Evolutionary conservation across 2,888 invertebrate genomes (phyloP).

Genomic region (Eulithis prunata): DNA sequence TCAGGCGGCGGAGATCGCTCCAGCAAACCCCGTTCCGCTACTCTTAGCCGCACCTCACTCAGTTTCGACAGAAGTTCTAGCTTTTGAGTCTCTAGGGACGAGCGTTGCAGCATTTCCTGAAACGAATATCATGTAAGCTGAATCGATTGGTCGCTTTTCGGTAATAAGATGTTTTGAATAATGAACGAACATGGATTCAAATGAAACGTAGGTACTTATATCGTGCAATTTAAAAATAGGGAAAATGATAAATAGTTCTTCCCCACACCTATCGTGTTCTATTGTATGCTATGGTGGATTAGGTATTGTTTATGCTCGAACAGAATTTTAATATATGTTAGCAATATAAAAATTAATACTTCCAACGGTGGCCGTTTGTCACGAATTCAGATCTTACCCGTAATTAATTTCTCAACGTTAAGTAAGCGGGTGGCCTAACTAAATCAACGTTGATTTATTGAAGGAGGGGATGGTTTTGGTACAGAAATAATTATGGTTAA

Average conservation of each 20-base stretch:
- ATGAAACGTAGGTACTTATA: no score
- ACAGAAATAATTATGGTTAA: no score
- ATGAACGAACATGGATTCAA: no score
- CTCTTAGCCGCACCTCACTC: conserved; percentile 95
- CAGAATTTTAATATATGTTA: no score
- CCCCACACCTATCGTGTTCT: no score
- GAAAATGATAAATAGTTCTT: no score
- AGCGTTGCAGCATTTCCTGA: conserved; percentile 94
- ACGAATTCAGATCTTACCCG: conserved; percentile 4
- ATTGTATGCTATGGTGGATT: no score
- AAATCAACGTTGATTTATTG: conserved; percentile 16
- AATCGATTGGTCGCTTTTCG: no score
- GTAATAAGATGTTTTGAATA: no score
- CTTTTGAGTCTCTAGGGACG: conserved; percentile 97
- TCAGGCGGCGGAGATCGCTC: conserved; percentile 86
- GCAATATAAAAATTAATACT: background rate
- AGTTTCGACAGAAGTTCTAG: conserved; percentile 96
- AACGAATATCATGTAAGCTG: conserved; percentile 31
- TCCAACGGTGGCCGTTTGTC: conserved; percentile 2
- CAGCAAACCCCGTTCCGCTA: conserved; percentile 93
- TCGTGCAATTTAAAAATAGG: no score
- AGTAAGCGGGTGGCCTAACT: conserved; percentile 12
- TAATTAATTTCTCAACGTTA: conserved; percentile 16
- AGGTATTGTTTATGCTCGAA: no score
- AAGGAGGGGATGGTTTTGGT: background rate